Base-by-base conservation (phyloP, 2,797 vertebrate species). In the Otus scops region DNA sequence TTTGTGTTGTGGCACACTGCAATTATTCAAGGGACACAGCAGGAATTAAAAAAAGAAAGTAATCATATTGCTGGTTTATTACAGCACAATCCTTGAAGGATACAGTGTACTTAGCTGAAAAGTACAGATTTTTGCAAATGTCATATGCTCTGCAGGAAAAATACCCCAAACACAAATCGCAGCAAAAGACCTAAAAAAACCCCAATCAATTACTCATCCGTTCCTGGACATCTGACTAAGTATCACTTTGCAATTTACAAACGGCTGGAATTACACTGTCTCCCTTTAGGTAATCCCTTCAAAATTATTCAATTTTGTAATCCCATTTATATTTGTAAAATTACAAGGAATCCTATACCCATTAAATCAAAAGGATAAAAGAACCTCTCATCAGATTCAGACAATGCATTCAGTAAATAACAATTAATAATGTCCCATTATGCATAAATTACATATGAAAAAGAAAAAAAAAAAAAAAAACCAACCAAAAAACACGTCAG, bases 11-110 rank as follows among this genome's bases (percentile, higher is more conserved):
- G 47, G 71, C 93, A 93, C 60, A 89, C 68, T 6, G 0, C 70
- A 64, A 22, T 85, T 87, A 90, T 93, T 95, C 88, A 95, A 91
- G 34, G 2, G 10, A 68, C n/a, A 84, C 2, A 4, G 88, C 71
- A 79, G 75, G 90, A 91, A 88, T 67, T n/a, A 74, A 76, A 67
- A 57, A 69, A 57, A 67, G 39, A 8, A 3, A 64, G 11, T 48
- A 75, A 41, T 53, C 91, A 56, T 89, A 86, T 20, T 64, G 30
- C 41, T 79, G 95, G 80, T 86, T 92, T 94, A 84, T 92, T 88
- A 70, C 68, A 95, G 59, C n/a, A 51, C 0, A 3, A 77, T 70
- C 67, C 64, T 80, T 77, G 38, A 91, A 96, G 75, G 75, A 77
- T 89, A 77, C 48, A 74, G 11, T 30, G 45, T 65, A 56, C 47